phyloP scores from a whole-genome alignment of 2,888 invertebrate genomes.

The Crossocerus cetratus region DNA sequence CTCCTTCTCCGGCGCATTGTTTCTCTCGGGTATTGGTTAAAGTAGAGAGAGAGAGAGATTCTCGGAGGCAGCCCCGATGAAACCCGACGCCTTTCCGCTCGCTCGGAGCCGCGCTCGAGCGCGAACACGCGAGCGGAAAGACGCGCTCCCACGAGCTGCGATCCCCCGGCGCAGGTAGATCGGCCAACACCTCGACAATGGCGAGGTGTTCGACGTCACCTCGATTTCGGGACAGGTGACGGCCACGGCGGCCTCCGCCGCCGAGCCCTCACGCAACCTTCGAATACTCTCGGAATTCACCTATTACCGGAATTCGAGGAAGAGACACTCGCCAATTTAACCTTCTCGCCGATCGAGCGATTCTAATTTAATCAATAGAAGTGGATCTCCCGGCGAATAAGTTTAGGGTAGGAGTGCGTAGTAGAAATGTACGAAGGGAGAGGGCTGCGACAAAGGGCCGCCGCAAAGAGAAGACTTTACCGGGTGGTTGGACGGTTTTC shows the following conservation, averaged over 20 bases:
- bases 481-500: constrained; percentile 64
- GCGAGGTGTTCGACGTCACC: constrained; percentile 35
- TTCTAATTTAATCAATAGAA: background rate
- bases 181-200: constrained; percentile 21
- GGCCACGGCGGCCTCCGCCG: background rate
- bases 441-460: constrained; percentile 52
- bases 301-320: background rate
- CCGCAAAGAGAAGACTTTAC: constrained; percentile 56
- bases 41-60: too few relatives aligned
- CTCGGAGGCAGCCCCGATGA: constrained; percentile 43
- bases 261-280: background rate
- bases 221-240: constrained; percentile 35
- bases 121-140: constrained; percentile 23
- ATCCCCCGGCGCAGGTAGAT: constrained; percentile 37
- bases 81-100: constrained; percentile 39
- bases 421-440: background rate
- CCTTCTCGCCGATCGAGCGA: background rate
- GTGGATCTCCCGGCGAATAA: constrained; percentile 35
- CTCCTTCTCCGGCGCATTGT: background rate
- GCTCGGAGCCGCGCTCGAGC: background rate
- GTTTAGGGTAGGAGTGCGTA: constrained; percentile 25
- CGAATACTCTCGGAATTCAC: background rate
- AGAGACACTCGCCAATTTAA: constrained; percentile 1
- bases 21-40: too few relatives aligned
- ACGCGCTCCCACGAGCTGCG: constrained; percentile 13